Conservation (phyloP, 2,888 invertebrate genomes). For the Xanthorhoe designata region DNA sequence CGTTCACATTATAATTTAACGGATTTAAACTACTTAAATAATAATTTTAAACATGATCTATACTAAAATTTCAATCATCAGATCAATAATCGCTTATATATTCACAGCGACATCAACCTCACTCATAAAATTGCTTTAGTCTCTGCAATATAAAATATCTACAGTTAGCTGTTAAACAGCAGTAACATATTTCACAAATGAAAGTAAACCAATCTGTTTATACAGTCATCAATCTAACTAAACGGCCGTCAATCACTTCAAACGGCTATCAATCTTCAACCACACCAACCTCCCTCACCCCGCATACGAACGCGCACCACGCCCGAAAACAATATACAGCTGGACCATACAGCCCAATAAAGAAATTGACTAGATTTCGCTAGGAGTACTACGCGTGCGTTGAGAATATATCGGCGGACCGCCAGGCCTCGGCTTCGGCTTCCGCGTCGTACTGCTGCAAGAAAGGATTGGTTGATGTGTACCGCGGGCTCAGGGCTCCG, state of each 20-base stretch:
- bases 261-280: constrained; percentile 30
- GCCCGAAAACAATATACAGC: constrained; percentile 81
- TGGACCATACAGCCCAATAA: constrained; percentile 74
- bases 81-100: neutral
- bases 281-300: constrained; percentile 23
- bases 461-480: constrained; percentile 86
- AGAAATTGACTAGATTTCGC: constrained; percentile 85
- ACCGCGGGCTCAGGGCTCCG: constrained; percentile 70
- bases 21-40: neutral
- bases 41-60: neutral
- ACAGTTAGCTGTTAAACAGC: neutral
- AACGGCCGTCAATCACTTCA: constrained; percentile 9
- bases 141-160: constrained; percentile 5
- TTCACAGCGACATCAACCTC: neutral
- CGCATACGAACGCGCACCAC: constrained; percentile 74
- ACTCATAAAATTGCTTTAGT: constrained; percentile 4
- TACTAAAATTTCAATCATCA: constrained; percentile 1
- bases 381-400: constrained; percentile 80
- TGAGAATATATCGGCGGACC: constrained; percentile 79
- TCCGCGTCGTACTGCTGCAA: constrained; percentile 84
- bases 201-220: neutral
- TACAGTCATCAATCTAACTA: constrained; percentile 9
- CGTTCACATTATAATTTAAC: neutral
- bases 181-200: neutral
- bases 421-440: constrained; percentile 81